phyloP scores from a whole-genome alignment of 2,113 vertebrate genomes.

The Mirza zaza region DNA sequence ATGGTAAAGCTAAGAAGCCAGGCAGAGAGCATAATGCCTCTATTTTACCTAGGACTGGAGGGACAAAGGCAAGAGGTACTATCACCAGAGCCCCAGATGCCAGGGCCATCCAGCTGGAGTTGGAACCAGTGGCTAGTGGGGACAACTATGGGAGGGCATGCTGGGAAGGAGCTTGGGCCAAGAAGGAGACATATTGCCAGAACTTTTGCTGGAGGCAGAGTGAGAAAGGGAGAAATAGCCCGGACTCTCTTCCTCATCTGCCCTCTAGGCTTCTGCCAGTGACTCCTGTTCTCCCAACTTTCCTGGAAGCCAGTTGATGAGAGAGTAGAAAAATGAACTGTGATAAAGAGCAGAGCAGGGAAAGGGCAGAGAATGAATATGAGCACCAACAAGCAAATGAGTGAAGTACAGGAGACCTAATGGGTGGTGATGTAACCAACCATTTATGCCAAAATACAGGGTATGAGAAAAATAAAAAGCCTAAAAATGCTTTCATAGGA shows the following conservation, averaged over 20 bases:
- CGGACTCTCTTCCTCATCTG: not conserved
- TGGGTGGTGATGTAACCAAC: not conserved
- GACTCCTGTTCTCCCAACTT: constrained; percentile 19
- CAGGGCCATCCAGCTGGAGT: not conserved
- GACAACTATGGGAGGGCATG: not conserved
- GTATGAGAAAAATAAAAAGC: not conserved
- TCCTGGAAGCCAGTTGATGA: not conserved
- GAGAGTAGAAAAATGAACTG: not conserved
- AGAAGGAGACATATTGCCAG: not conserved
- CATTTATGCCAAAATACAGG: not conserved
- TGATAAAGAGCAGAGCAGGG: not conserved
- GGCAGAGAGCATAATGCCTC: not conserved
- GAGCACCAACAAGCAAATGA: not conserved
- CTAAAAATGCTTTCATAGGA: not conserved
- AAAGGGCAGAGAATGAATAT: not conserved
- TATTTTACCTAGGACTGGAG: not conserved
- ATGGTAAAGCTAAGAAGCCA: not conserved
- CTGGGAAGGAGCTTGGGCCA: not conserved
- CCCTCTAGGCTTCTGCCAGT: not conserved
- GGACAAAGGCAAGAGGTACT: not conserved
- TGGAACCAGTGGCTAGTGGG: not conserved
- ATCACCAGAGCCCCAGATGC: not conserved
- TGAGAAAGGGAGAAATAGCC: not conserved
- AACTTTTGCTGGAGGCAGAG: not conserved
- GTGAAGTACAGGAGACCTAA: not conserved